Percentiles rank a stretch among this genome's conserved stretches.
These are phyloP conservation scores for Trisateles emortualis DNA, from an alignment of 2,888 invertebrate genomes.

Conservation along the genomic window DNA sequence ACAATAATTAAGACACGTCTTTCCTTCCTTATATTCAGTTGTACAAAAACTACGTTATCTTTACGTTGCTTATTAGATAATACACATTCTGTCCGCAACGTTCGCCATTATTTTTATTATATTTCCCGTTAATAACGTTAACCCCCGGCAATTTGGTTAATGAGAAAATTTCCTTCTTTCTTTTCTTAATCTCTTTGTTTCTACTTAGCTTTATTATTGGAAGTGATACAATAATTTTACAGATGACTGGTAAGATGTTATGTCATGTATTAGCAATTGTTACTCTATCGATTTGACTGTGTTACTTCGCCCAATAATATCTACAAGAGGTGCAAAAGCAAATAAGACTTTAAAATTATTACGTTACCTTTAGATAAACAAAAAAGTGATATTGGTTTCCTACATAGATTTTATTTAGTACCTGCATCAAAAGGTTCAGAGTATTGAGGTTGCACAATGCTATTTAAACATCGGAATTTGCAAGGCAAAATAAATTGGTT, in stretches of 20 bases:
- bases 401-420: too few relatives aligned
- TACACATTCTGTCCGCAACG: conserved; percentile 46
- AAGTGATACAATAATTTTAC: conserved; percentile 43
- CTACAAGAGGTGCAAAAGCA: too few relatives aligned
- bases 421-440: neutral
- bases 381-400: too few relatives aligned
- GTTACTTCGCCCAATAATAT: too few relatives aligned
- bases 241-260: conserved; percentile 19
- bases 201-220: conserved; percentile 45
- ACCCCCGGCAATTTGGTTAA: conserved; percentile 46
- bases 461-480: conserved; percentile 5
- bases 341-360: too few relatives aligned
- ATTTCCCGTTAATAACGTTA: conserved; percentile 49
- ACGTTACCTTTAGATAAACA: too few relatives aligned
- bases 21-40: conserved; percentile 37
- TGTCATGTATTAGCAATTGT: too few relatives aligned
- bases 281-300: too few relatives aligned
- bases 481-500: conserved; percentile 8
- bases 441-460: neutral
- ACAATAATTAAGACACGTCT: conserved; percentile 9
- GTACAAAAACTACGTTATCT: conserved; percentile 43
- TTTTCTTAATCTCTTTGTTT: conserved; percentile 42
- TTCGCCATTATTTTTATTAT: conserved; percentile 48
- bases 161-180: conserved; percentile 47
- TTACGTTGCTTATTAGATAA: conserved; percentile 48